Conservation (phyloP, 1,140 invertebrate genomes). For the Cataglyphis hispanica region DNA sequence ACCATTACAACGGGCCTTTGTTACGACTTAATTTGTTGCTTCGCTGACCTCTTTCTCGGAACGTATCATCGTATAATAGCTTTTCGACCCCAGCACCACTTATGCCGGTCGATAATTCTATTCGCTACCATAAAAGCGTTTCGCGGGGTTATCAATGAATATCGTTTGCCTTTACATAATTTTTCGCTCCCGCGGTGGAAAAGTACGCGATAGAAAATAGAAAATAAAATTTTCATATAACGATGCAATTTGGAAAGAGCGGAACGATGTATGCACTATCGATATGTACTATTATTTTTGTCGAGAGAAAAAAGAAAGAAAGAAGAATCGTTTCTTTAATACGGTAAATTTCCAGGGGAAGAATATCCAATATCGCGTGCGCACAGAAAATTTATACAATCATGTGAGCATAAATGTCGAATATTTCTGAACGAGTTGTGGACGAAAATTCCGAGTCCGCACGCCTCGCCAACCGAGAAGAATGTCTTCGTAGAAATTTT, state of each 20-base stretch:
- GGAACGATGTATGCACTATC: not conserved
- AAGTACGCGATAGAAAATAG: not conserved
- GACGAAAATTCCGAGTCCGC: conserved; percentile 36
- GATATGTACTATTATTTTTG: conserved; percentile 3
- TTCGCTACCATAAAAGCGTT: conserved; percentile 38
- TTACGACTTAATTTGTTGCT: conserved; percentile 59
- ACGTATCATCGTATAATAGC: conserved; percentile 49
- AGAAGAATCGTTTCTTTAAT: not conserved
- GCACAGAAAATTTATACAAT: conserved; percentile 24
- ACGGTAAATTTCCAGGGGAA: not conserved
- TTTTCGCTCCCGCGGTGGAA: not conserved
- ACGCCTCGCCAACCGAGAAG: conserved; percentile 24
- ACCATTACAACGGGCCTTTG: conserved; percentile 26
- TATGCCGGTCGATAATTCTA: conserved; percentile 63
- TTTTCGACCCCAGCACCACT: conserved; percentile 40
- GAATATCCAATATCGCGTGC: not conserved
- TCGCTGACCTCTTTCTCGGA: conserved; percentile 51
- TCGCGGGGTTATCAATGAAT: conserved; percentile 50
- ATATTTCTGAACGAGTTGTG: conserved; percentile 37
- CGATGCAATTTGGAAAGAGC: conserved; percentile 5
- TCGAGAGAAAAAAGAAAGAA: not conserved
- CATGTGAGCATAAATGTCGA: conserved; percentile 31
- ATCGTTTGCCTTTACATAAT: conserved; percentile 3
- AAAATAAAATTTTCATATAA: not conserved
- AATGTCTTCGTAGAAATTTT: conserved; percentile 58